Evolutionary conservation across 2,797 vertebrate genomes (phyloP).

Genomic region (Rhabdophis nuchalis): DNA sequence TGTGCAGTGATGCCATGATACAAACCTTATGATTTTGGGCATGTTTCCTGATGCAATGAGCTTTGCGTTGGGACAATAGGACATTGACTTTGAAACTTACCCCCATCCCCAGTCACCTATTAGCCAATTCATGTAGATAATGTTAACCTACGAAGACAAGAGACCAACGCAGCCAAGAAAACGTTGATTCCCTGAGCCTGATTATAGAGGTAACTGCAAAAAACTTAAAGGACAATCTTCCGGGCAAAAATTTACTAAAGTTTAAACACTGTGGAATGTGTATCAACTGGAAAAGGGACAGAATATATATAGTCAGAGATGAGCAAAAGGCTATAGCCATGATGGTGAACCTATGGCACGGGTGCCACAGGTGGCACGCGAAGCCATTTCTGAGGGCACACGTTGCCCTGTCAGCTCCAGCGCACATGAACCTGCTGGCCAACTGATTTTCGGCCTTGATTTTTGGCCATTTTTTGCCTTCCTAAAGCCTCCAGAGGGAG

Average conservation of each 20-base stretch:
- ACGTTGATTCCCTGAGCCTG: not conserved
- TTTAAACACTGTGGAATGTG: not conserved
- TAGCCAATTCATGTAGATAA: not conserved
- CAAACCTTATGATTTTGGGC: not conserved
- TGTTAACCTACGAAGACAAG: not conserved
- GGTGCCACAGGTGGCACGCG: too few relatives aligned
- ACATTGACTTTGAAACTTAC: not conserved
- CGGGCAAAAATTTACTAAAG: not conserved
- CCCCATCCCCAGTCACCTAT: not conserved
- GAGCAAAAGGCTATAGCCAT: not conserved
- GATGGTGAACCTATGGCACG: too few relatives aligned
- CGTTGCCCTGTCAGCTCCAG: too few relatives aligned
- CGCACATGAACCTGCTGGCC: too few relatives aligned
- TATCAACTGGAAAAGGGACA: not conserved
- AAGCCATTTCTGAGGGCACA: too few relatives aligned
- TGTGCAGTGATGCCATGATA: not conserved
- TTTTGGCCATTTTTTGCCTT: too few relatives aligned
- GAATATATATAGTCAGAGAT: not conserved
- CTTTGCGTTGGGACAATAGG: not conserved
- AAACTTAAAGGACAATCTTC: too few relatives aligned
- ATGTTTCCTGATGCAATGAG: not conserved
- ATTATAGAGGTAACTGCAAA: not conserved
- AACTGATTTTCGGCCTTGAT: too few relatives aligned
- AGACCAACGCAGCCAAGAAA: not conserved
- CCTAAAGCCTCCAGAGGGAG: too few relatives aligned